phyloP scores from a whole-genome alignment of 2,888 invertebrate genomes.

The Pediacus dermestoides region DNA sequence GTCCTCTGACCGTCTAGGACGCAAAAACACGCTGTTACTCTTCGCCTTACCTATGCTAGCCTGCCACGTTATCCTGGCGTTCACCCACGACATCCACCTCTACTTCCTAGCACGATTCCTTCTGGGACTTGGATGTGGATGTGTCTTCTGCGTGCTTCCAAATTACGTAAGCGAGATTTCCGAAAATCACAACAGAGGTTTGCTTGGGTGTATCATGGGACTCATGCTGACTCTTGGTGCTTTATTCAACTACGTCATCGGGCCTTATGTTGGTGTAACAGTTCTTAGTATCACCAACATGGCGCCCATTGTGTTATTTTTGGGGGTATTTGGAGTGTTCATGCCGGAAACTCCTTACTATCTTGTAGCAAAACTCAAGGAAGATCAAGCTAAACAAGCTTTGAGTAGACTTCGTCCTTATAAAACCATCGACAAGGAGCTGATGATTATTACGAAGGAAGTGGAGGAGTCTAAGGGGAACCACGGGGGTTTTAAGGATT shows the following conservation, averaged over 20 bases:
- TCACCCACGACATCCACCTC: conserved; percentile 18
- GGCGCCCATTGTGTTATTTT: conserved; percentile 20
- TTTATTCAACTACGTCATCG: conserved; percentile 64
- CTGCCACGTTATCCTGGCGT: conserved; percentile 36
- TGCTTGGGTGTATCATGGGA: conserved; percentile 65
- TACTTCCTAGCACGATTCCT: conserved; percentile 55
- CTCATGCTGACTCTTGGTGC: conserved; percentile 65
- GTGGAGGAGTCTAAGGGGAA: conserved; percentile 12
- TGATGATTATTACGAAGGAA: conserved; percentile 9
- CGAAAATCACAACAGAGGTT: conserved; percentile 72
- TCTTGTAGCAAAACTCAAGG: conserved; percentile 50
- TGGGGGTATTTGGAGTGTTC: conserved; percentile 18
- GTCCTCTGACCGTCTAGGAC: conserved; percentile 46
- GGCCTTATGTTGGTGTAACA: conserved; percentile 50
- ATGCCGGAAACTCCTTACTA: conserved; percentile 30
- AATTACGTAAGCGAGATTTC: conserved; percentile 85
- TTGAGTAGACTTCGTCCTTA: conserved; percentile 62
- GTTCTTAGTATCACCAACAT: conserved; percentile 18
- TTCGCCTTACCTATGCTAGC: conserved; percentile 61
- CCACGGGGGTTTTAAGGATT: conserved; percentile 10
- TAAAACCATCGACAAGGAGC: conserved; percentile 12
- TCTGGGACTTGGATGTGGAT: conserved; percentile 64
- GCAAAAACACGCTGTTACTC: conserved; percentile 62
- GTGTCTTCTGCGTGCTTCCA: conserved; percentile 68
- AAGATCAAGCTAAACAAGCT: conserved; percentile 60